Base-by-base conservation (phyloP, 2,797 vertebrate species). In the Chaenodraco wilsoni region DNA sequence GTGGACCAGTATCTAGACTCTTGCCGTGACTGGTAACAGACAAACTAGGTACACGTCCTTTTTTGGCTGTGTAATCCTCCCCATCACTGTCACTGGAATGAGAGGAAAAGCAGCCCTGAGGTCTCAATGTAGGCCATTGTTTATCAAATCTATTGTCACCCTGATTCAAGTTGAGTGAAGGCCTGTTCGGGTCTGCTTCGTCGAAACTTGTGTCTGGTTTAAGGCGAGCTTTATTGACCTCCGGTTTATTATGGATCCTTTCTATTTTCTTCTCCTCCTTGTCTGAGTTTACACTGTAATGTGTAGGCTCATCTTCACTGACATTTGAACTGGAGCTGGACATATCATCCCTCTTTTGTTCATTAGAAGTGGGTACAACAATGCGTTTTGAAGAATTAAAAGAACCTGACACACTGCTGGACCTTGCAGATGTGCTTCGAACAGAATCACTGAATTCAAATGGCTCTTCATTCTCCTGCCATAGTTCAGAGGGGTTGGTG, bases 371-470 rank as follows among this genome's bases (percentile, higher is more conserved):
- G 7, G 43, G 9, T 37, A 37, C 31, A 46, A 49, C 33, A 46
- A 15, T 69, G n/a, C 9, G 45, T 72, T 81, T 79, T 54, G 79
- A 49, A 67, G 78, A 19, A 41, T 83, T 60, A 23, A 83, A 85
- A 56, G 83, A 89, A 61, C 33, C 76, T 17, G 70, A 64, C 23
- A 78, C 40, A 57, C 75, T 78, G 65, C 85, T 92, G 74, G 91
- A 90, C 59, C 76, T 86, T 33, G 72, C 65, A 31, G 92, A 92
- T 3, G 33, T 50, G 52, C 89, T 89, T 72, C 3, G 75, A 74
- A 50, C 50, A 9, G 90, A 93, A 65, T 95, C 95, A 4, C 89
- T 91, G 66, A 94, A 96, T 41, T 95, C 93, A 91, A 96, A 96
- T 58, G 76, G 90, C 44, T 95, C 94, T 56, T 83, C 94, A 48